These are phyloP conservation scores for Drosophila formosana DNA, from an alignment of 2,888 invertebrate species.

Conservation along the genomic window DNA sequence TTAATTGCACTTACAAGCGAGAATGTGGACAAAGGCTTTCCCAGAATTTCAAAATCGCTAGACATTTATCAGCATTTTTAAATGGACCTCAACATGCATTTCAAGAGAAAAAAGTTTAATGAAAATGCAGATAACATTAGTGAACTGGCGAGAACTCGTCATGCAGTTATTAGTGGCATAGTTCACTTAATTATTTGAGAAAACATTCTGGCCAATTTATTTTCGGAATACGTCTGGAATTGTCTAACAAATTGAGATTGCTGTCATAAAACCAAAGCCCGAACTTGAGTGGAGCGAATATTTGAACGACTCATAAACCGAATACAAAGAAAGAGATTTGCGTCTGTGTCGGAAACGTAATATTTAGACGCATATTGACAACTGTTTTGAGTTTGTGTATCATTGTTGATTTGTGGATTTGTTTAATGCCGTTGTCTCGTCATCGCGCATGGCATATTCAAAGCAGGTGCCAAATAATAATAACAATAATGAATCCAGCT, in stretches of 20 bases:
- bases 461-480: conserved; percentile 35
- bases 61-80: background rate
- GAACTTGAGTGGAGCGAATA: conserved; percentile 17
- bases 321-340: conserved; percentile 14
- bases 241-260: background rate
- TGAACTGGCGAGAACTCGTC: background rate
- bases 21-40: conserved; percentile 7
- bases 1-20: conserved; percentile 7
- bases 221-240: background rate
- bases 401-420: conserved; percentile 10
- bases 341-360: conserved; percentile 32
- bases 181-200: conserved; percentile 14
- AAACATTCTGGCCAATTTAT: conserved; percentile 6
- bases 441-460: conserved; percentile 16
- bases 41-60: background rate
- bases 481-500: conserved; percentile 16
- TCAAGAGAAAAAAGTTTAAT: background rate
- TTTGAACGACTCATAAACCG: conserved; percentile 9
- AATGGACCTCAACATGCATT: background rate
- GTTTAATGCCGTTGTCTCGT: conserved; percentile 20
- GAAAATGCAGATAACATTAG: conserved; percentile 1
- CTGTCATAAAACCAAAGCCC: conserved; percentile 10
- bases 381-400: conserved; percentile 33
- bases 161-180: background rate
- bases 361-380: conserved; percentile 34